phyloP scores from a whole-genome alignment of 1,140 invertebrate species.

The Sycophaga agraensis region DNA sequence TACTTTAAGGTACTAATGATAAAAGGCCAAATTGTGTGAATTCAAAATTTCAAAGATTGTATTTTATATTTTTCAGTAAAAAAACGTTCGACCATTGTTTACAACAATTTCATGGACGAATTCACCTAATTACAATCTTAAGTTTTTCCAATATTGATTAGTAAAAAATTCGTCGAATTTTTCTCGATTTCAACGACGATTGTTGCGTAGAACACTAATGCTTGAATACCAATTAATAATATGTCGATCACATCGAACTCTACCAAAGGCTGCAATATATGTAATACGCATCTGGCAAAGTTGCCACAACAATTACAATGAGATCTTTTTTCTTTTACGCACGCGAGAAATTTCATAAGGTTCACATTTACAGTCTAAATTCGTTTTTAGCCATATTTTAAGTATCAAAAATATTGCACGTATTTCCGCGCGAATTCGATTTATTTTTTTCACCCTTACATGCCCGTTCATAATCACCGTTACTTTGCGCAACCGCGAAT shows the following conservation, averaged over 20 bases:
- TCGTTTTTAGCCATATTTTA: conserved; percentile 11
- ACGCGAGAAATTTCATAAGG: conserved; percentile 1
- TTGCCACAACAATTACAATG: conserved; percentile 9
- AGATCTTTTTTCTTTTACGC: neutral
- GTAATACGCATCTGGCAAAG: neutral
- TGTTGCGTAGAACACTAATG: neutral
- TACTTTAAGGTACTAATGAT: too few species aligned
- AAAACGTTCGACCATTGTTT: too few species aligned
- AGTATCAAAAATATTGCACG: conserved; percentile 28
- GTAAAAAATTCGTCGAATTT: neutral
- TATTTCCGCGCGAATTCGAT: neutral
- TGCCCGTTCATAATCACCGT: too few species aligned
- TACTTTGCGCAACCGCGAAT: too few species aligned
- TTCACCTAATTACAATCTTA: too few species aligned
- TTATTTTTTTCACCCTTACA: neutral
- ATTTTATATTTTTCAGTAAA: too few species aligned
- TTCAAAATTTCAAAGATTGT: too few species aligned
- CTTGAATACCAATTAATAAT: neutral
- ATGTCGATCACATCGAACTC: neutral
- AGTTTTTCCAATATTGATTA: neutral
- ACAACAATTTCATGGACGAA: too few species aligned
- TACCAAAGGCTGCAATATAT: neutral
- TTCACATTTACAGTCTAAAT: conserved; percentile 16
- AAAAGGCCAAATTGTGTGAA: too few species aligned
- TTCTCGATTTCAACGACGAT: neutral